phyloP scores from a whole-genome alignment of 2,113 vertebrate species.

The Sminthopsis crassicaudata region DNA sequence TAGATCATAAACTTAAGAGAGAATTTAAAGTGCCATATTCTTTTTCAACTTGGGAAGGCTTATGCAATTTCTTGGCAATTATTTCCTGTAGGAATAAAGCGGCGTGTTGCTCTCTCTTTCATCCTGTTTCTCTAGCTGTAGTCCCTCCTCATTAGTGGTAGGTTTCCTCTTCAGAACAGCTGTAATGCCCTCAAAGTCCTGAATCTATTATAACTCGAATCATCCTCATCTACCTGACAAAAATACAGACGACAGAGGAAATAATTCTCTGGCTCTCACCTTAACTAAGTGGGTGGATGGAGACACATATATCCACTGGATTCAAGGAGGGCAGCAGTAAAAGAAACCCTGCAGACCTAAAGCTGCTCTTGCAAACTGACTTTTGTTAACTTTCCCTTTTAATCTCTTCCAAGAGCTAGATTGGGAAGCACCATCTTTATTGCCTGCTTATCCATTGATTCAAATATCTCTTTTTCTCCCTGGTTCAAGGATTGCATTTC shows the following conservation, averaged over 20 bases:
- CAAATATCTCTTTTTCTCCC: conserved; percentile 42
- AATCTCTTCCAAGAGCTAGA: conserved; percentile 47
- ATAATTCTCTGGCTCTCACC: conserved; percentile 21
- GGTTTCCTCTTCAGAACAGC: conserved; percentile 56
- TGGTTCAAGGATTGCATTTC: neutral
- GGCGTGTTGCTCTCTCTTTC: conserved; percentile 66
- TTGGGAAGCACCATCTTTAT: conserved; percentile 36
- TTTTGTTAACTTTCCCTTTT: conserved; percentile 33
- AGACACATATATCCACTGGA: neutral
- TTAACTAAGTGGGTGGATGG: conserved; percentile 2
- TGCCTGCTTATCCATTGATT: conserved; percentile 11
- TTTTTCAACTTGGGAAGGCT: conserved; percentile 74
- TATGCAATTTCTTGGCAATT: conserved; percentile 75
- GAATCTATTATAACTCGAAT: conserved; percentile 49
- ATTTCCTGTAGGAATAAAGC: conserved; percentile 74
- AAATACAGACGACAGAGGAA: conserved; percentile 58
- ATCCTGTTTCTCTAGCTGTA: conserved; percentile 57
- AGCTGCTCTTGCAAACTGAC: conserved; percentile 12
- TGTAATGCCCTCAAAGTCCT: conserved; percentile 62
- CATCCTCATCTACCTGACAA: conserved; percentile 38
- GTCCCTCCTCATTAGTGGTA: conserved; percentile 72
- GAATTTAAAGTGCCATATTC: conserved; percentile 66
- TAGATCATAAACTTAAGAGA: conserved; percentile 48
- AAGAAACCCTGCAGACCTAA: conserved; percentile 23
- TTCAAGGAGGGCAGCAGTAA: neutral